A percentile compares a stretch with the other conserved stretches of the same genome.
Conservation (phyloP, 2,113 vertebrate genomes). For the Acrocephalus arundinaceus region DNA sequence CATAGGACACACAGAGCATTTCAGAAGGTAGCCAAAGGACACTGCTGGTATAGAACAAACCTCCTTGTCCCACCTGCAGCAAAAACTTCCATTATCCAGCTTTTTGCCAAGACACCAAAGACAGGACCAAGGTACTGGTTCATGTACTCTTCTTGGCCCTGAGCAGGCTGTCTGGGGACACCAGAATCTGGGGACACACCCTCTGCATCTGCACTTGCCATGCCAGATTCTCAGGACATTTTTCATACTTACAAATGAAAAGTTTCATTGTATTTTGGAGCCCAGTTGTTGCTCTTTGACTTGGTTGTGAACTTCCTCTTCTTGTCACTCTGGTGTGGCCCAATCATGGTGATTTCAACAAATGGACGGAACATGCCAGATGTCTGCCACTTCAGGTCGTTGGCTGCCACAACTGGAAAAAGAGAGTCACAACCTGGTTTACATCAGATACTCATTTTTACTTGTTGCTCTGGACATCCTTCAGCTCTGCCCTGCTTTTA, state of each 20-base stretch:
- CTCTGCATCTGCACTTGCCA: neutral
- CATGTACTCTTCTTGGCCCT: neutral
- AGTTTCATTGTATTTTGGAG: conserved; percentile 96
- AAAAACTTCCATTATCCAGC: neutral
- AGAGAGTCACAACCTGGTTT: conserved; percentile 34
- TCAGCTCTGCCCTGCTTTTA: neutral
- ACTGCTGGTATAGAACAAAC: neutral
- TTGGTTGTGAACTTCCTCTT: conserved; percentile 97
- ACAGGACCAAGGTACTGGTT: neutral
- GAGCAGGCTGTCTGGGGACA: neutral
- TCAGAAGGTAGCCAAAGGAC: neutral
- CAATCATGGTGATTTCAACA: conserved; percentile 93
- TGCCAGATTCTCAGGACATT: neutral
- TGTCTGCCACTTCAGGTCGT: conserved; percentile 95
- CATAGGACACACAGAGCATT: accelerated
- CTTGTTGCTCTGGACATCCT: neutral
- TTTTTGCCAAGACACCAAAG: neutral
- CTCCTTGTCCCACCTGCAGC: neutral
- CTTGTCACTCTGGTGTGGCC: conserved; percentile 94
- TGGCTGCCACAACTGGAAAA: conserved; percentile 88
- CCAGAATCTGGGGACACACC: neutral
- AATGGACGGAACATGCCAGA: conserved; percentile 97
- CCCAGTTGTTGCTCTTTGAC: conserved; percentile 99
- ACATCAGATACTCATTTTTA: neutral
- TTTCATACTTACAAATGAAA: conserved; percentile 91